These are phyloP conservation scores for Toxostoma redivivum DNA, from an alignment of 2,113 vertebrate species.

Conservation along the genomic window DNA sequence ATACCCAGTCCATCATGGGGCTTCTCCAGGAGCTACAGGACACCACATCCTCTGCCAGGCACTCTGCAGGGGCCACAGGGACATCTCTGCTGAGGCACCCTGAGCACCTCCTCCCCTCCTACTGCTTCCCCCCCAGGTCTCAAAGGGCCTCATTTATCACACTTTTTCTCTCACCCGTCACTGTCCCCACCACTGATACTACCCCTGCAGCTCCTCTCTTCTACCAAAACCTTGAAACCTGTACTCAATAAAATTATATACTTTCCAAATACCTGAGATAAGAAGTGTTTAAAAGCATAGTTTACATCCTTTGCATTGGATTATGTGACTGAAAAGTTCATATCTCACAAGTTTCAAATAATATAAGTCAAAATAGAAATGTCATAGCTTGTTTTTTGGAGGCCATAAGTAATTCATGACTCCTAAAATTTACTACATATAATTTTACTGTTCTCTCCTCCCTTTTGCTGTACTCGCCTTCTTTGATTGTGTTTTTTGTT, in stretches of 20 bases:
- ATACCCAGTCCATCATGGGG: not conserved
- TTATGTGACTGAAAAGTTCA: not conserved
- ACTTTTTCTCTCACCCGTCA: not conserved
- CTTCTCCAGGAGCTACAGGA: not conserved
- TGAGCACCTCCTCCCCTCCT: not conserved
- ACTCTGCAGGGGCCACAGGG: rapidly evolving
- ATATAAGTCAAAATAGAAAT: not conserved
- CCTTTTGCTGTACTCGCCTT: not conserved
- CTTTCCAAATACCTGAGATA: not conserved
- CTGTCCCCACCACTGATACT: rapidly evolving
- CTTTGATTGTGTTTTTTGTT: not conserved
- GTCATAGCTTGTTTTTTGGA: not conserved
- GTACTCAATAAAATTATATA: not conserved
- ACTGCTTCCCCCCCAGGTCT: not conserved
- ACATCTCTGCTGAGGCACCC: rapidly evolving
- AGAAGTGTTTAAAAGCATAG: not conserved
- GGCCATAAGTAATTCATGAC: not conserved
- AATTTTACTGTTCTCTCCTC: rapidly evolving
- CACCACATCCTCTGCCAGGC: not conserved
- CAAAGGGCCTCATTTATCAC: not conserved
- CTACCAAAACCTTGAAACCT: not conserved
- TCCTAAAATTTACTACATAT: not conserved
- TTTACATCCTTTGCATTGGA: not conserved
- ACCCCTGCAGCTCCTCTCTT: rapidly evolving
- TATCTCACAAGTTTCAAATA: not conserved